Base-by-base conservation (phyloP, 2,888 invertebrate species). In the Drosophila subquinaria region DNA sequence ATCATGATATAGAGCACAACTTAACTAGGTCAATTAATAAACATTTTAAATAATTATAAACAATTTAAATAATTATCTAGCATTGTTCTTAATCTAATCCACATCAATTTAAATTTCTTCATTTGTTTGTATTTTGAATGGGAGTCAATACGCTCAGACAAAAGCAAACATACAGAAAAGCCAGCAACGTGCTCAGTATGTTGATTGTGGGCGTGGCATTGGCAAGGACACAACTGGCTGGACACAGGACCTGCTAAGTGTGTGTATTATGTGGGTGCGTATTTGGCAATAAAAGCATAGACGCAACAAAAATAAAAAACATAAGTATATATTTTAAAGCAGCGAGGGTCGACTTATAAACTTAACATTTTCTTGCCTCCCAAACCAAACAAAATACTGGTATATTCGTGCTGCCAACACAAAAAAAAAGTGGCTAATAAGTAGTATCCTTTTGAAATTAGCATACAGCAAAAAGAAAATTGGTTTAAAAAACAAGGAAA, bases 61-160 rank as follows among this genome's bases (percentile, higher is more conserved):
- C n/a, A 23, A 9, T 43, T 33, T 20, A 55, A 30, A 33, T 11
- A 50, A n/a, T n/a, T 47, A 20, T 20, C 1, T 43, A 11, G 20
- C 11, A 35, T 35, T 20, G 15, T 30, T 33, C 30, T 30, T 17
- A 0, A 2, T 11, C 8, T 27, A 20, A 35, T 8, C 3, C 13
- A 50, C 35, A 20, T 17, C 13, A 50, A 33, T 17, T 50, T 30
- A 50, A 35, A 20, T 35, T 42, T 50, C 30, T 9, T 30, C 8
- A 79, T 60, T 79, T 62, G 66, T n/a, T 64, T 55, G 69, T 66
- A 72, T 76, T 27, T 71, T 33, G 60, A 79, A 86, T 81, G 83
- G 72, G 66, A 83, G 86, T 83, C 86, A 79, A 86, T 83, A 81
- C 57, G 47, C 40, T 40, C 33, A 15, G 30, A 48, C 15, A 1